phyloP scores from a whole-genome alignment of 2,797 vertebrate genomes.

The Choloepus didactylus region DNA sequence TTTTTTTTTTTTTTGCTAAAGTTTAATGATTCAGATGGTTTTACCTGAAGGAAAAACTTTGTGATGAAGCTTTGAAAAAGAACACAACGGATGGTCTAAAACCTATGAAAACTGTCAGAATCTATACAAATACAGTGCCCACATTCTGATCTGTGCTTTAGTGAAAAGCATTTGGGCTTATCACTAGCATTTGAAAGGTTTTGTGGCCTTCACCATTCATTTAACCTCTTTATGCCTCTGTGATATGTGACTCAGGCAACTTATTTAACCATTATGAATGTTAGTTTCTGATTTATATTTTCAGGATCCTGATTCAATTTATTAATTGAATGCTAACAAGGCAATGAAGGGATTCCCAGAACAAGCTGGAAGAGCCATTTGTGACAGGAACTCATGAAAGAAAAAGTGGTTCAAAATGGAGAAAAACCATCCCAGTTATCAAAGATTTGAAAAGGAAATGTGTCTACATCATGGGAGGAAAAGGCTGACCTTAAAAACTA shows the following conservation, averaged over 20 bases:
- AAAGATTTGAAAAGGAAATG: slow-evolving; percentile 51
- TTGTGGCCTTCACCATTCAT: neutral
- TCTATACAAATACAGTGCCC: neutral
- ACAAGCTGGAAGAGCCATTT: slow-evolving; percentile 69
- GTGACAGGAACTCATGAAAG: neutral
- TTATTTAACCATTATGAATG: neutral
- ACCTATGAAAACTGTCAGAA: slow-evolving; percentile 73
- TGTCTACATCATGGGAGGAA: neutral
- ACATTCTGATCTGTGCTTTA: neutral
- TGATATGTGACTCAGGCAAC: neutral
- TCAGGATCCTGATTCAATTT: slow-evolving; percentile 56
- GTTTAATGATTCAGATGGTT: slow-evolving; percentile 66
- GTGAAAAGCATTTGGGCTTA: neutral
- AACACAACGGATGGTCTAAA: slow-evolving; percentile 68
- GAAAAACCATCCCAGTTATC: neutral
- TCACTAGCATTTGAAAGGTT: neutral
- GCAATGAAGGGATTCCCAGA: slow-evolving; percentile 78
- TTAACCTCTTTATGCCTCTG: neutral
- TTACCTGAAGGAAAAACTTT: slow-evolving; percentile 69
- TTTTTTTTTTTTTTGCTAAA: slow-evolving; percentile 24
- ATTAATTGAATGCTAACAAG: slow-evolving; percentile 72
- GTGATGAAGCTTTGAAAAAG: slow-evolving; percentile 75
- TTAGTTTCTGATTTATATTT: slow-evolving; percentile 56
- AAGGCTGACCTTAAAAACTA: slow-evolving; percentile 14
- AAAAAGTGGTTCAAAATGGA: neutral